Percentiles rank a stretch among this genome's conserved stretches.
phyloP scores from a whole-genome alignment of 2,888 invertebrate species.

The Drosophila koepferae region DNA sequence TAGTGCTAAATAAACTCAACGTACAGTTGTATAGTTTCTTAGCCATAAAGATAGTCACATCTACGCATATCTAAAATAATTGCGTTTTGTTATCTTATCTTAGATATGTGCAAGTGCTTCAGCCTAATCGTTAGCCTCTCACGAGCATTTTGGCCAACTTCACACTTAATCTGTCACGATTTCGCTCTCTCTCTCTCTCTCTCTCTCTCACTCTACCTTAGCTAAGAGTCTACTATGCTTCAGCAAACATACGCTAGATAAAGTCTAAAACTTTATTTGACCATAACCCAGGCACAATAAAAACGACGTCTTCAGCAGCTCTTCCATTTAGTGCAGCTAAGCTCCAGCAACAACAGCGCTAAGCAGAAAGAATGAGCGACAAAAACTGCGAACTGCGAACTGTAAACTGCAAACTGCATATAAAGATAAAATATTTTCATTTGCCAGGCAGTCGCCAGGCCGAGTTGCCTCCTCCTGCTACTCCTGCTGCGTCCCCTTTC shows the following conservation, averaged over 20 bases:
- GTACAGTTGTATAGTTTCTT: background rate
- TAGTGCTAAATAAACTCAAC: no score
- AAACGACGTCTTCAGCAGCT: slow-evolving; percentile 63
- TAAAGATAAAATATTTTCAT: slow-evolving; percentile 78
- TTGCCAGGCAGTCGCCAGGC: slow-evolving; percentile 37
- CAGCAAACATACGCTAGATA: slow-evolving; percentile 28
- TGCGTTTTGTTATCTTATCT: background rate
- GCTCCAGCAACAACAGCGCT: slow-evolving; percentile 1
- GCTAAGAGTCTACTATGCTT: background rate
- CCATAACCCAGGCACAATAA: slow-evolving; percentile 65
- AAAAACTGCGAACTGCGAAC: slow-evolving; percentile 53
- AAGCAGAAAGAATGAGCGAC: slow-evolving; percentile 11
- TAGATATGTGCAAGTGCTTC: background rate
- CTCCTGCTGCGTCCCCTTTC: background rate
- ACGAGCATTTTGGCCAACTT: slow-evolving; percentile 15
- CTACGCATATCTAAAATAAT: background rate
- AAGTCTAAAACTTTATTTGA: slow-evolving; percentile 48
- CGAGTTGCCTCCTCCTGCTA: background rate
- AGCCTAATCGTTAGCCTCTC: background rate
- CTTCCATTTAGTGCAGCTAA: slow-evolving; percentile 58
- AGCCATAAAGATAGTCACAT: background rate
- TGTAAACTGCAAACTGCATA: slow-evolving; percentile 57
- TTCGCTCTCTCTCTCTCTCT: background rate
- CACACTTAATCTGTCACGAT: slow-evolving; percentile 20
- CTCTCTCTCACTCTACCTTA: no score